Conservation (phyloP, 2,113 vertebrate species). For the Crocuta crocuta region DNA sequence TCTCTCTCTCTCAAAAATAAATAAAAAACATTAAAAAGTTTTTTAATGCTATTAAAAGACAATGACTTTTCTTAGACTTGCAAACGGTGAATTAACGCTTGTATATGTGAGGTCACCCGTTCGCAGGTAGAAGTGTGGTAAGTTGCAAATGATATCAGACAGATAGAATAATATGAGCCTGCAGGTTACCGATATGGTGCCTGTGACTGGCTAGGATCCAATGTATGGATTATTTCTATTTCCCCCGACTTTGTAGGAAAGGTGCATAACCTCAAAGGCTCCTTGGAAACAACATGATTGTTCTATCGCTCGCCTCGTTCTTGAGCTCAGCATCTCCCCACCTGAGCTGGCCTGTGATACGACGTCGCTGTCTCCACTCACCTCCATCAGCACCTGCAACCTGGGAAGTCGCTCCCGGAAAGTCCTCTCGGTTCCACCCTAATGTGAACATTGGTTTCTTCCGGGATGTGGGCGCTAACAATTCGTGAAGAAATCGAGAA, state of each 20-base stretch:
- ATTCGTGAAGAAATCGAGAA: neutral
- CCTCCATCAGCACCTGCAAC: accelerated
- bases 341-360: no score
- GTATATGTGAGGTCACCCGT: no score
- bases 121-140: neutral
- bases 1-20: no score
- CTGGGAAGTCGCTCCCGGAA: neutral
- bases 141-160: neutral
- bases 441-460: accelerated
- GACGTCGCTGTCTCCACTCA: neutral
- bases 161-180: neutral
- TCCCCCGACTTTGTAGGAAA: neutral
- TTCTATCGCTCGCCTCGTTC: neutral
- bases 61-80: neutral
- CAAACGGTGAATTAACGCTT: neutral
- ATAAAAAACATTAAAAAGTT: no score
- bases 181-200: neutral
- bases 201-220: neutral
- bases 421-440: accelerated
- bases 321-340: neutral
- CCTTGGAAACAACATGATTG: no score
- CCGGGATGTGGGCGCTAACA: neutral
- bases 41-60: no score
- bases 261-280: neutral
- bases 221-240: neutral